A percentile compares a stretch with the other conserved stretches of the same genome.
Evolutionary conservation across 2,113 vertebrate genomes (phyloP).

Genomic region (Trinectes maculatus): DNA sequence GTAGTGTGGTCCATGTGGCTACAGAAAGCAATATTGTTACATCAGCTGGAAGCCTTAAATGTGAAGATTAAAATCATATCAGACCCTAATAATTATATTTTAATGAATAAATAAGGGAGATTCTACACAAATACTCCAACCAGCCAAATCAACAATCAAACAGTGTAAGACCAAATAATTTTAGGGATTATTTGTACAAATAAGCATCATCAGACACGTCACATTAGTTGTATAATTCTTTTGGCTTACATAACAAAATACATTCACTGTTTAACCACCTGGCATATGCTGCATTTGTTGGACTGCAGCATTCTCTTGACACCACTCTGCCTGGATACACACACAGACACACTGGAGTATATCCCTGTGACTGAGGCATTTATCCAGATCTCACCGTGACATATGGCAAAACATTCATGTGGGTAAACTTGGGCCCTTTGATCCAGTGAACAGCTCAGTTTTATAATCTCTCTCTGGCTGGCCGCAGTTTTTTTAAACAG

Average conservation of each 20-base stretch:
- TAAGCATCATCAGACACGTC: not conserved
- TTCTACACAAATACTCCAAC: too few species aligned
- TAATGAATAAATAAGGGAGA: too few species aligned
- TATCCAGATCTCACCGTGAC: constrained; percentile 24
- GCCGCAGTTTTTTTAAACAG: constrained; percentile 58
- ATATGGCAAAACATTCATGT: constrained; percentile 50
- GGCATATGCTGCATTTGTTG: constrained; percentile 7
- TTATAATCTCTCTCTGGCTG: constrained; percentile 54
- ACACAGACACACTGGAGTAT: not conserved
- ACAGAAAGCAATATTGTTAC: too few species aligned
- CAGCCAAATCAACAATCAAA: too few species aligned
- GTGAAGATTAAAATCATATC: not conserved
- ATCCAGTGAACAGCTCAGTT: constrained; percentile 62
- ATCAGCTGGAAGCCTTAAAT: too few species aligned
- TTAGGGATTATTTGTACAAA: not conserved
- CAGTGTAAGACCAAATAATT: too few species aligned
- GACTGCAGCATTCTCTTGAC: not conserved
- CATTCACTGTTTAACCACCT: not conserved
- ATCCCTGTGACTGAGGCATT: constrained; percentile 6
- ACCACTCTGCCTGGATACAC: not conserved
- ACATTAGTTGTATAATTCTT: not conserved
- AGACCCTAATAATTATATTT: too few species aligned
- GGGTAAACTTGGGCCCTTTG: constrained; percentile 45
- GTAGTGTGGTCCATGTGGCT: not conserved
- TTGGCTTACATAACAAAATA: not conserved